Conservation (phyloP, 2,113 vertebrate genomes). For the Leucopsar rothschildi region DNA sequence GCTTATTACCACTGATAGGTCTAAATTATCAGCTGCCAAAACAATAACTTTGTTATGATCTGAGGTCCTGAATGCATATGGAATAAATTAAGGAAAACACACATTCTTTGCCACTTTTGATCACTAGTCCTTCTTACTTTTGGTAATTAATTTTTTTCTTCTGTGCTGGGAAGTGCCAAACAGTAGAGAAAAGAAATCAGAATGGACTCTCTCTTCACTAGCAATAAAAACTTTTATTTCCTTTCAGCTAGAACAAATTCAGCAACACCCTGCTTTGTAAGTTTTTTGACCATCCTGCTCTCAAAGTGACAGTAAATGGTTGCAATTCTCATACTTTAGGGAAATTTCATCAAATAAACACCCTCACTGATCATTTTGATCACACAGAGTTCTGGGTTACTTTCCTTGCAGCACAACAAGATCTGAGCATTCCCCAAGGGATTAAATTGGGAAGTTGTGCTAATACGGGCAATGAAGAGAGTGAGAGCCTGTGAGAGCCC, state of each 20-base stretch:
- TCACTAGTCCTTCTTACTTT: neutral
- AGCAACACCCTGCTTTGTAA: neutral
- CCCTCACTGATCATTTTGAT: neutral
- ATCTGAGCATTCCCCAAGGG: neutral
- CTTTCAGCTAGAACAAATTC: neutral
- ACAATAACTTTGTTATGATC: neutral
- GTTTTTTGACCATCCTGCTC: neutral
- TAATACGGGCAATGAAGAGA: neutral
- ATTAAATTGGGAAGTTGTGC: neutral
- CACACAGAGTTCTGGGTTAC: neutral
- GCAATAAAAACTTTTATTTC: conserved; percentile 16
- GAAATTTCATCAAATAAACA: neutral
- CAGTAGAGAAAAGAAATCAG: conserved; percentile 10
- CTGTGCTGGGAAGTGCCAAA: neutral
- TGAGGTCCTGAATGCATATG: neutral
- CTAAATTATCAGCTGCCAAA: neutral
- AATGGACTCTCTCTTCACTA: neutral
- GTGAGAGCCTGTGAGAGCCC: neutral
- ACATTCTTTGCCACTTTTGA: neutral
- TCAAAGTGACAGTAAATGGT: neutral
- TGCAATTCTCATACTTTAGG: neutral
- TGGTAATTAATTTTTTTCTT: neutral
- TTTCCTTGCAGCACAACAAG: neutral
- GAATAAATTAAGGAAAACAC: neutral
- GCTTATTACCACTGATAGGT: neutral